These are phyloP conservation scores for Motacilla tschutschensis DNA, from an alignment of 2,113 vertebrate species.

Conservation along the genomic window DNA sequence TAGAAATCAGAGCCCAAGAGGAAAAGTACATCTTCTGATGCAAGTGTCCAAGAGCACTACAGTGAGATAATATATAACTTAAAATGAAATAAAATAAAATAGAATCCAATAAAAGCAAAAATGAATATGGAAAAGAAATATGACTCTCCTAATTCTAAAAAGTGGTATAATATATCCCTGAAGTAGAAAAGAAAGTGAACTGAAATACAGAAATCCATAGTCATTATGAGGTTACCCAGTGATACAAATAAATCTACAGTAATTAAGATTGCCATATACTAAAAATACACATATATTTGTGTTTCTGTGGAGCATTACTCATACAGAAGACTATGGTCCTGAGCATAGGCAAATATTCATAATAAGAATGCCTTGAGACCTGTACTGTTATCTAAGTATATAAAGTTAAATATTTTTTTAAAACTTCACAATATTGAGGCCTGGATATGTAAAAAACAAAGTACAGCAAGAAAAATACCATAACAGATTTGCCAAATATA, in stretches of 20 bases:
- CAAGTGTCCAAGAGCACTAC: not conserved
- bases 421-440: not conserved
- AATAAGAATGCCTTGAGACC: not conserved
- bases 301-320: not conserved
- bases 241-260: not conserved
- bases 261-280: not conserved
- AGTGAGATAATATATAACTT: not conserved
- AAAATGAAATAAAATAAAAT: not conserved
- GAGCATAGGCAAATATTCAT: not conserved
- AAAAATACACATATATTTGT: not conserved
- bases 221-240: not conserved
- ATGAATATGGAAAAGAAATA: not conserved
- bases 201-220: not conserved
- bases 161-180: not conserved
- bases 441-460: not conserved
- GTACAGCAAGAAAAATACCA: not conserved
- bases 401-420: not conserved
- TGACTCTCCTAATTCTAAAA: not conserved
- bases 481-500: not conserved
- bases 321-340: not conserved
- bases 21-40: conserved; percentile 6
- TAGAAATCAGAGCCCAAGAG: conserved; percentile 1
- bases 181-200: not conserved
- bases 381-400: not conserved
- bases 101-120: not conserved